A percentile compares a stretch with the other conserved stretches of the same genome.
Conservation (phyloP, 2,113 vertebrate species). For the Rhipidura dahli region DNA sequence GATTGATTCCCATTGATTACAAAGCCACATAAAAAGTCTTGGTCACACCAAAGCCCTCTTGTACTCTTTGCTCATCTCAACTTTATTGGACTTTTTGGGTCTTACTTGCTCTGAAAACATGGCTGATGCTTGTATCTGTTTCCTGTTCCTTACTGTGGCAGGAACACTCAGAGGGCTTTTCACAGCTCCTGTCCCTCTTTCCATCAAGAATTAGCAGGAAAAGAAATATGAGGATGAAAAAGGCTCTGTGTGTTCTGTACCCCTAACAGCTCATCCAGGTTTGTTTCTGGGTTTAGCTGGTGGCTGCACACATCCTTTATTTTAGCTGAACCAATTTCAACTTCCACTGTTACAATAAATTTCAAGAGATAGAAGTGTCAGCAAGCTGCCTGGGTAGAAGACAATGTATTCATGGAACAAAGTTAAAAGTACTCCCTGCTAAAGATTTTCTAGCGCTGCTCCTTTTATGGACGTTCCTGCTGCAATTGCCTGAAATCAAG, state of each 20-base stretch:
- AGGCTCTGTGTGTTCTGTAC: background rate
- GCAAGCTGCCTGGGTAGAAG: background rate
- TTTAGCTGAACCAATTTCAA: background rate
- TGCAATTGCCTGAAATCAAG: background rate
- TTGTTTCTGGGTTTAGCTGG: background rate
- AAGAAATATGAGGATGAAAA: background rate
- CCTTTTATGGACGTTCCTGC: background rate
- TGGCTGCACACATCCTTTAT: background rate
- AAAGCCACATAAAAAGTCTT: background rate
- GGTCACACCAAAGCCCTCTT: background rate
- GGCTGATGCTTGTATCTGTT: background rate
- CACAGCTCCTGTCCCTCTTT: background rate
- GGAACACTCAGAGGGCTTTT: background rate
- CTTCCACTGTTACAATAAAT: background rate
- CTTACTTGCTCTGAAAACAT: background rate
- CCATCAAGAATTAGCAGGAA: background rate
- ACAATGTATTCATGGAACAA: background rate
- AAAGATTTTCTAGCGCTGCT: background rate
- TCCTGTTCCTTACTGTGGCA: background rate
- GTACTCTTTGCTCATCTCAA: background rate
- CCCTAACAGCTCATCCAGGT: background rate
- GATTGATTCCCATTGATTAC: background rate
- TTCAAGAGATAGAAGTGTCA: background rate
- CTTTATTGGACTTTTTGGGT: background rate
- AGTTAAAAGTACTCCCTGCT: background rate